These are phyloP conservation scores for Leptopilina clavipes DNA, from an alignment of 1,140 invertebrate genomes.

Conservation along the genomic window DNA sequence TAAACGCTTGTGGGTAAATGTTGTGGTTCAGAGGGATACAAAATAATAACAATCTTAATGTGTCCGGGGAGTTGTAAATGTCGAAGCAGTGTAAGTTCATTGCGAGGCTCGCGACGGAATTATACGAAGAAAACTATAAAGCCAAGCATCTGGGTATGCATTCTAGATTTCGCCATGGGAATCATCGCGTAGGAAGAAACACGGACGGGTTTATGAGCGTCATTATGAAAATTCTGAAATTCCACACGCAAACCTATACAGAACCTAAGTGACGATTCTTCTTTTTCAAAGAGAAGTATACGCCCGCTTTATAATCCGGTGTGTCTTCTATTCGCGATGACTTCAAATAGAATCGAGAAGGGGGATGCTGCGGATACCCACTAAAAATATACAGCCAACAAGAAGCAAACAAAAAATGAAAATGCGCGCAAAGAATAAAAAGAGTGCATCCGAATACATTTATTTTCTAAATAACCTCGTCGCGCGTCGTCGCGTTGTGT, in stretches of 20 bases:
- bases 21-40: constrained; percentile 13
- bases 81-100: constrained; percentile 32
- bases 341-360: constrained; percentile 18
- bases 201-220: constrained; percentile 27
- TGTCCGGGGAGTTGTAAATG: constrained; percentile 23
- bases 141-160: constrained; percentile 30
- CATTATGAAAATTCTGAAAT: constrained; percentile 35
- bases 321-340: constrained; percentile 14
- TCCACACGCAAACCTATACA: constrained; percentile 25
- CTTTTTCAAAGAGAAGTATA: neutral
- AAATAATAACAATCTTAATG: constrained; percentile 30
- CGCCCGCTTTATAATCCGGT: neutral
- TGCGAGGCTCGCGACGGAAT: constrained; percentile 25
- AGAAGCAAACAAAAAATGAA: neutral
- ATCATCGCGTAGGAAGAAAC: constrained; percentile 31
- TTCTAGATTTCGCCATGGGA: constrained; percentile 33
- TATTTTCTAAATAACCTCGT: neutral
- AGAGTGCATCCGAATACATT: constrained; percentile 10
- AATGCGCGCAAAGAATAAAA: neutral
- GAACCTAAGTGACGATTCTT: constrained; percentile 4
- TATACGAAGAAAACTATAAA: constrained; percentile 28
- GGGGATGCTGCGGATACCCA: neutral
- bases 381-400: constrained; percentile 12
- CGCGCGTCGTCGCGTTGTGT: neutral
- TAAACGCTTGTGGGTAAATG: neutral